Evolutionary conservation across 2,888 invertebrate species (phyloP).

Genomic region (Ormyrus pomaceus): DNA sequence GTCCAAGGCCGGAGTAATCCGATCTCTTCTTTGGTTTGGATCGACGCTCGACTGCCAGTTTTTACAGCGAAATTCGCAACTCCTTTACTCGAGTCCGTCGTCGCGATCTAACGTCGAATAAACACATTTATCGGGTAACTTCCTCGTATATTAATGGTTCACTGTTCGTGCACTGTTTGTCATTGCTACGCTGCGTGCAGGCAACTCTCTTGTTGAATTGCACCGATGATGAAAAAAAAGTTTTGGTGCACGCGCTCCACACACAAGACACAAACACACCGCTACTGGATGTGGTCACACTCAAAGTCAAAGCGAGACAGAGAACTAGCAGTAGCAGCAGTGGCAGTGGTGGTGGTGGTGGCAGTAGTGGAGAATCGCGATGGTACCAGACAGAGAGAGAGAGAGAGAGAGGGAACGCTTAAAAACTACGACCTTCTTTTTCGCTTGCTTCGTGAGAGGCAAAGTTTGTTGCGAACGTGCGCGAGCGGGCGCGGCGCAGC

Average conservation of each 20-base stretch:
- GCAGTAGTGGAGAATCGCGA: not conserved
- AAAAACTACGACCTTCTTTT: slow-evolving; percentile 51
- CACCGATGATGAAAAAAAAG: slow-evolving; percentile 4
- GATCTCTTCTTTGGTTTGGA: slow-evolving; percentile 5
- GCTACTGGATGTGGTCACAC: slow-evolving; percentile 3
- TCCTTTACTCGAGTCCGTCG: not conserved
- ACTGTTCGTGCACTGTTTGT: slow-evolving; percentile 1
- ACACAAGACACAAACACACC: slow-evolving; percentile 38
- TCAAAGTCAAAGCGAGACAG: not conserved
- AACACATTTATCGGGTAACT: slow-evolving; percentile 25
- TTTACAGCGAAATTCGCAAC: slow-evolving; percentile 11
- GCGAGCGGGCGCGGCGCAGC: slow-evolving; percentile 59
- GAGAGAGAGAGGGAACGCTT: not conserved
- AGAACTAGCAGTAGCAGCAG: slow-evolving; percentile 8
- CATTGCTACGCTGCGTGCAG: not conserved
- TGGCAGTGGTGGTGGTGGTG: not conserved
- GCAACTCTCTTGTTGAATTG: not conserved
- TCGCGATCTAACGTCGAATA: slow-evolving; percentile 12
- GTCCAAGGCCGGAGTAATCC: not conserved
- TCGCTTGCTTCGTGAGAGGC: slow-evolving; percentile 37
- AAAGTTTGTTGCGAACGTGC: slow-evolving; percentile 29
- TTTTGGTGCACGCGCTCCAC: slow-evolving; percentile 27
- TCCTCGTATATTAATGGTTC: not conserved
- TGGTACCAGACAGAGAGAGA: slow-evolving; percentile 42
- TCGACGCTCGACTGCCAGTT: slow-evolving; percentile 17